These are phyloP conservation scores for Probaryconus sp. DNA, from an alignment of 1,140 invertebrate species.

Conservation along the genomic window DNA sequence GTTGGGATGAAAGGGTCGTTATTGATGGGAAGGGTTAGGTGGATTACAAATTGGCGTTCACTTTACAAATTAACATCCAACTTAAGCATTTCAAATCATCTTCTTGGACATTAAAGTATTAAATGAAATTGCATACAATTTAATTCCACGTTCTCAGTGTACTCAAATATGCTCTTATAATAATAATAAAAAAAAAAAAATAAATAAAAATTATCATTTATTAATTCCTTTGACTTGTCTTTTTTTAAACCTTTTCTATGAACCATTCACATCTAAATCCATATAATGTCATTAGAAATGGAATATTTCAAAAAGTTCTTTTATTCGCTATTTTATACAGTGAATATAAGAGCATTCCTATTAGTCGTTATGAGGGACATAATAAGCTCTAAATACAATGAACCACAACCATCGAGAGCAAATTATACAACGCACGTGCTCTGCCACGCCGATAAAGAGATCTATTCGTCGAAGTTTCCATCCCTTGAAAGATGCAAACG, in stretches of 20 bases:
- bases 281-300: not conserved
- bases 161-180: too few species aligned
- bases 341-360: constrained; percentile 44
- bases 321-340: constrained; percentile 60
- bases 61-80: constrained; percentile 38
- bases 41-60: constrained; percentile 53
- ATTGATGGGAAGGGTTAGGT: constrained; percentile 28
- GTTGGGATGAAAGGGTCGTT: constrained; percentile 34
- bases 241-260: not conserved
- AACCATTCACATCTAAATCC: not conserved
- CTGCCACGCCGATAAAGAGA: constrained; percentile 69
- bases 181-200: too few species aligned
- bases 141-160: too few species aligned
- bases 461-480: constrained; percentile 62
- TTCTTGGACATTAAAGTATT: too few species aligned
- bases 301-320: constrained; percentile 7
- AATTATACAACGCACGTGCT: constrained; percentile 73
- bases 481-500: constrained; percentile 53
- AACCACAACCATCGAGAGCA: constrained; percentile 72
- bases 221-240: too few species aligned
- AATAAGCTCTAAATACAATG: constrained; percentile 70
- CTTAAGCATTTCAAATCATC: constrained; percentile 26
- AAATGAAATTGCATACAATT: not conserved
- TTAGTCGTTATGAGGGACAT: constrained; percentile 49
- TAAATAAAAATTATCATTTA: too few species aligned